Base-by-base conservation (phyloP, 2,113 vertebrate species). In the Harpagus bidentatus region DNA sequence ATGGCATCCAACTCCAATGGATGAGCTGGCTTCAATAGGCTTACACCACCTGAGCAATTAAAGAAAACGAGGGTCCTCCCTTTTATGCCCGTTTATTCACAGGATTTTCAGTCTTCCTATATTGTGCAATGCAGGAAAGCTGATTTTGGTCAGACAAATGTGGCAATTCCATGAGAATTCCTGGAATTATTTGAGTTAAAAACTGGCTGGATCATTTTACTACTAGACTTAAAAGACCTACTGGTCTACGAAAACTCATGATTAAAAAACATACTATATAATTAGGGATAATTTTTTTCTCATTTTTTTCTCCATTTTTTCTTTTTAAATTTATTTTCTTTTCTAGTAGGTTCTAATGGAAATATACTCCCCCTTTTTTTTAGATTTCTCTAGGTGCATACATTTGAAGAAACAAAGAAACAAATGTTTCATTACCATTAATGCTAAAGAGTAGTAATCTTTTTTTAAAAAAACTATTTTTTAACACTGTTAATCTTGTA, bases 151-250 rank as follows among this genome's bases (percentile, higher is more conserved):
- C 52, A 85, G 66, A 34, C 7, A 90, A 83, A 84, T 52, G 55
- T 95, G 85, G 52, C 52, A 83, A 81, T 94, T 95, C 78, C 32
- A 25, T 88, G 34, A 92, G 81, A 93, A 96, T 96, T 94, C 34
- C 43, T 95, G 71, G 82, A 96, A 93, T 93, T 93, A 40, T 89
- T 96, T 89, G 40, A 72, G 34, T 73, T 58, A 88, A 95, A 79
- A 90, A 4, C 22, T 52, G 72, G 13, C 29, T 94, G 38, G 34
- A 74, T 96, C n/a, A 42, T 93, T 96, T 80, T 96, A 71, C 38
- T 66, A 22, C 9, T 55, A 77, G 72, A 56, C 8, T 77, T 95
- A 65, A 73, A 74, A 97, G 40, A 72, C 12, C 12, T 71, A 43
- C 13, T 2, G 1, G 16, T 32, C 25, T 66, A 28, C 53, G 34